A percentile compares a stretch with the other conserved stretches of the same genome.
phyloP scores from a whole-genome alignment of 1,140 invertebrate species.

The Brachionus koreanus region DNA sequence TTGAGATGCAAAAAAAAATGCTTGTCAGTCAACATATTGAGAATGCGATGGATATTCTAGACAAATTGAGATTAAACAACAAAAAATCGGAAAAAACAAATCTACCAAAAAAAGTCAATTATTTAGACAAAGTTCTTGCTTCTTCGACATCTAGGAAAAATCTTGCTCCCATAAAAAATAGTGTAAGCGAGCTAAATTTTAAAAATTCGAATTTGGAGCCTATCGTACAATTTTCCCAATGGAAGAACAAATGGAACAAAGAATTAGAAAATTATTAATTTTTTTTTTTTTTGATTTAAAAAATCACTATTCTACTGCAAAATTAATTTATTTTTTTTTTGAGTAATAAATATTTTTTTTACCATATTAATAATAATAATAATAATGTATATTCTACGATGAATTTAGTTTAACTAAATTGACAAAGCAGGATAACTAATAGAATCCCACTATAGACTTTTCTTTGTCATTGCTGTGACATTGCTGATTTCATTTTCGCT shows the following conservation, averaged over 20 bases:
- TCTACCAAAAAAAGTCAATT: not conserved
- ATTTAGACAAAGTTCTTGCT: not conserved
- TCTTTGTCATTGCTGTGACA: no score
- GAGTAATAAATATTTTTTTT: no score
- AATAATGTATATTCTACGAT: no score
- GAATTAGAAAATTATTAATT: not conserved
- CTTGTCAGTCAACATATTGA: constrained; percentile 1
- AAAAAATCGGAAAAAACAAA: not conserved
- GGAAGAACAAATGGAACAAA: constrained; percentile 2
- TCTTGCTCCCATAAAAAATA: not conserved
- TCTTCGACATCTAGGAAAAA: not conserved
- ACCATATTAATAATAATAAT: no score
- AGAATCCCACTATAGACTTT: no score
- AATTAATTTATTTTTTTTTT: not conserved
- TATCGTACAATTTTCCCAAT: not conserved
- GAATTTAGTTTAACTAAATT: no score
- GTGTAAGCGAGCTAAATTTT: not conserved
- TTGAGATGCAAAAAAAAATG: not conserved
- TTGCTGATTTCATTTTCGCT: no score
- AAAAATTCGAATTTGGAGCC: not conserved
- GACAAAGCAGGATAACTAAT: no score
- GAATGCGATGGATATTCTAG: constrained; percentile 2
- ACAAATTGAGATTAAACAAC: constrained; percentile 5
- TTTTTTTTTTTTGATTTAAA: not conserved
- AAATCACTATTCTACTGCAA: not conserved